Evolutionary conservation across 2,888 invertebrate genomes (phyloP).

Genomic region (Callimorpha dominula): DNA sequence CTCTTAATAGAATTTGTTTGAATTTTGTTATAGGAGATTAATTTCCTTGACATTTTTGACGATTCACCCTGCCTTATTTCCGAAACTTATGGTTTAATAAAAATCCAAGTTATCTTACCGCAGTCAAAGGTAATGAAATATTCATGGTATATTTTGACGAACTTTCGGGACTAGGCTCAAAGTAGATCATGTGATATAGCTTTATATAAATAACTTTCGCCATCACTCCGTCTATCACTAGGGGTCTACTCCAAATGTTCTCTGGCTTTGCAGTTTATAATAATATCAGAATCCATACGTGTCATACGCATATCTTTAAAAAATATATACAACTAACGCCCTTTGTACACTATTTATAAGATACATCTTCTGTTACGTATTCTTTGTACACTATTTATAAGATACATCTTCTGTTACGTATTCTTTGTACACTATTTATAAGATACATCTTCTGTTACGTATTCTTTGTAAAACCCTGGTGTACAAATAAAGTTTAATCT

Average conservation of each 20-base stretch:
- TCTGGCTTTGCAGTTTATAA: neutral
- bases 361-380: too few species aligned
- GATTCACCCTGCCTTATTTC: neutral
- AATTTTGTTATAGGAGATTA: neutral
- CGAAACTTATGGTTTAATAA: slow-evolving; percentile 1
- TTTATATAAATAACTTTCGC: neutral
- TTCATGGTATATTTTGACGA: slow-evolving; percentile 3
- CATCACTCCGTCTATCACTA: neutral
- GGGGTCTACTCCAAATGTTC: neutral
- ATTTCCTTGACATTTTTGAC: neutral
- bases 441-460: too few species aligned
- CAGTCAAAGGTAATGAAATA: neutral
- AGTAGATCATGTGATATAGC: slow-evolving; percentile 3
- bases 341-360: too few species aligned
- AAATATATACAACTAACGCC: too few species aligned
- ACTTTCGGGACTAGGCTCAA: slow-evolving; percentile 4
- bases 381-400: too few species aligned
- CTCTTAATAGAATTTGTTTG: neutral
- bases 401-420: too few species aligned
- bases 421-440: too few species aligned
- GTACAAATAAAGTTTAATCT: too few species aligned
- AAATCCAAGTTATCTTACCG: slow-evolving; percentile 1
- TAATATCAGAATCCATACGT: neutral
- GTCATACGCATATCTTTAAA: too few species aligned
- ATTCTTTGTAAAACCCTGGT: too few species aligned